Conservation (phyloP, 2,888 invertebrate genomes). For the Cepaea hortensis region DNA sequence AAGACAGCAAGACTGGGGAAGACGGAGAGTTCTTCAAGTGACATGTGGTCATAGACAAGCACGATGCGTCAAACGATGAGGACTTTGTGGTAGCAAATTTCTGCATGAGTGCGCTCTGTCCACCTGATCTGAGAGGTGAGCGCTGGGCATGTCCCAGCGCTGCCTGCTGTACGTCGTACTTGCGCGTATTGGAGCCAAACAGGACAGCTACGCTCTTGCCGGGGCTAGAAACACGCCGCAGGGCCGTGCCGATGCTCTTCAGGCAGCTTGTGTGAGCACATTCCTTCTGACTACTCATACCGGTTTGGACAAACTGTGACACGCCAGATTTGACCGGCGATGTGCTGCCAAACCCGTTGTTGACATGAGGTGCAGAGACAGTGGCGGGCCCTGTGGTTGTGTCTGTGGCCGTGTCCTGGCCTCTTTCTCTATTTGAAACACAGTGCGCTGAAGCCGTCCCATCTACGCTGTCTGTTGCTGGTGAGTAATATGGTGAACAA, state of each 20-base stretch:
- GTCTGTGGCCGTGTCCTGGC: too few relatives aligned
- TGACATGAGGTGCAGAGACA: background rate
- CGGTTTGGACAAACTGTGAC: background rate
- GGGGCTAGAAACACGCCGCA: constrained; percentile 30
- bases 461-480: background rate
- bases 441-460: too few relatives aligned
- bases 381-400: background rate
- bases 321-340: background rate
- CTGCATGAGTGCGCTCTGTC: background rate
- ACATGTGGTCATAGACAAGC: background rate
- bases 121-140: background rate
- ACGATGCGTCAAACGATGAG: background rate
- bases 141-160: constrained; percentile 9
- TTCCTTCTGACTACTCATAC: background rate
- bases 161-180: constrained; percentile 37
- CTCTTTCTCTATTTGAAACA: too few relatives aligned
- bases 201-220: constrained; percentile 16
- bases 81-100: background rate
- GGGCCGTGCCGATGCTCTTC: background rate
- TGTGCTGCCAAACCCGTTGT: background rate
- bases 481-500: background rate
- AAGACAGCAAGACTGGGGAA: background rate
- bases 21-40: background rate
- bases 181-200: constrained; percentile 12
- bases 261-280: background rate